These are phyloP conservation scores for Laothoe populi DNA, from an alignment of 2,888 invertebrate species.

Conservation along the genomic window DNA sequence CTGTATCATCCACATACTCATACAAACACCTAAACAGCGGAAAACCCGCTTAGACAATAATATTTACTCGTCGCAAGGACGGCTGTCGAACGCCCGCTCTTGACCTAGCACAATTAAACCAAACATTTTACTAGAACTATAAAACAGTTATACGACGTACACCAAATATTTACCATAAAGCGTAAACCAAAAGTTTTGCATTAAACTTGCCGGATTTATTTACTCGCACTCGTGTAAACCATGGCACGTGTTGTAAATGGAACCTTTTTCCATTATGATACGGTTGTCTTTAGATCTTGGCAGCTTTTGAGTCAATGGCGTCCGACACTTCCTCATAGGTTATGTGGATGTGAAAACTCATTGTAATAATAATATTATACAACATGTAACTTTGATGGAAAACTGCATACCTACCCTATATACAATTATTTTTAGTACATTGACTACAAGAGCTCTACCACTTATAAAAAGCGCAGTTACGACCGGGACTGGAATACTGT, in stretches of 20 bases:
- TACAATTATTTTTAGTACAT: too few relatives aligned
- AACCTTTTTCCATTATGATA: conserved; percentile 47
- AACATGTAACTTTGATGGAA: conserved; percentile 17
- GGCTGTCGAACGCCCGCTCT: conserved; percentile 82
- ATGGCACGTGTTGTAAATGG: conserved; percentile 45
- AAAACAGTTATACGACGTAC: conserved; percentile 82
- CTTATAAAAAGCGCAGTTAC: too few relatives aligned
- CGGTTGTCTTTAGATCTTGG: conserved; percentile 38
- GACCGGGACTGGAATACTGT: too few relatives aligned
- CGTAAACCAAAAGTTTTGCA: conserved; percentile 85
- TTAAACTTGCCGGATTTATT: conserved; percentile 81
- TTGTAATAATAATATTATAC: conserved; percentile 42
- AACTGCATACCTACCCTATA: too few relatives aligned
- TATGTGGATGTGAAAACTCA: conserved; percentile 56
- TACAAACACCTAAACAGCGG: conserved; percentile 77
- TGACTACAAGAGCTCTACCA: too few relatives aligned
- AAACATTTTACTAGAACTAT: conserved; percentile 84
- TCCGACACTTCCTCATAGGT: conserved; percentile 52
- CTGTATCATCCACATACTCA: conserved; percentile 67
- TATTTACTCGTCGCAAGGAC: conserved; percentile 83
- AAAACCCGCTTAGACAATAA: conserved; percentile 84
- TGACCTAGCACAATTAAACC: conserved; percentile 84
- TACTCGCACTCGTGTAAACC: conserved; percentile 69
- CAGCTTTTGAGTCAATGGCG: conserved; percentile 42
- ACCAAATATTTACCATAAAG: conserved; percentile 85